Base-by-base conservation (phyloP, 2,888 invertebrate genomes). In the Pseudococcus longispinus region DNA sequence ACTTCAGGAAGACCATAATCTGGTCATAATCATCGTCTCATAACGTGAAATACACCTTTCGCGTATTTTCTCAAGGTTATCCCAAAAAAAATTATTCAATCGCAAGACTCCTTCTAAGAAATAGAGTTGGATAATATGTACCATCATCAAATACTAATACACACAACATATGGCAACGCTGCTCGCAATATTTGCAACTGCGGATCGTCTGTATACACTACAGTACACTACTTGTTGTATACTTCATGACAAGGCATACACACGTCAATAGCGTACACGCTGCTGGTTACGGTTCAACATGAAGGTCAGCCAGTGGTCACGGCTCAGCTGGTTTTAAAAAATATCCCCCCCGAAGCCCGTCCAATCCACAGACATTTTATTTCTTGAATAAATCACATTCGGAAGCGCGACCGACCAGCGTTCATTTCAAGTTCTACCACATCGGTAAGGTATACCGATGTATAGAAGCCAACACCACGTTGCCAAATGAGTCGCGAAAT, bases 251-350 rank as follows among this genome's bases (percentile, higher is more conserved):
- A 84, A 84, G 84, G 65, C 84, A 60, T 23, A 60, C 20, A 70
- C 29, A 84, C 84, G 84, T 84, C 84, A 84, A 65, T 84, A 84
- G 84, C 84, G 55, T 55, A 83, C 55, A 55, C 55, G 29, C 32
- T 83, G 83, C 46, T 83, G 83, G 83, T 83, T 65, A 84, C 60
- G 84, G 60, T 84, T 84, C 84, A 84, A 84, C 84, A 65, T 84
- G 84, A 84, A 84, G 84, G 84, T 84, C 84, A 84, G 65, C 84
- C 60, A 84, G 84, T 84, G 84, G 84, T 84, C 84, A 84, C 84
- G 65, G 60, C 65, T 84, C 84, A 80, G 84, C 42, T 84, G 84
- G 84, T 65, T 60, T 32, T 26, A 65, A 84, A 83, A 80, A 80
- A 80, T 29, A 29, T 42, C 42, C 37, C n/a, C 32, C 42, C 37